Percentiles rank a stretch among this genome's conserved stretches.
These are phyloP conservation scores for Cercopithecus diana DNA, from an alignment of 2,797 vertebrate genomes.

Conservation along the genomic window DNA sequence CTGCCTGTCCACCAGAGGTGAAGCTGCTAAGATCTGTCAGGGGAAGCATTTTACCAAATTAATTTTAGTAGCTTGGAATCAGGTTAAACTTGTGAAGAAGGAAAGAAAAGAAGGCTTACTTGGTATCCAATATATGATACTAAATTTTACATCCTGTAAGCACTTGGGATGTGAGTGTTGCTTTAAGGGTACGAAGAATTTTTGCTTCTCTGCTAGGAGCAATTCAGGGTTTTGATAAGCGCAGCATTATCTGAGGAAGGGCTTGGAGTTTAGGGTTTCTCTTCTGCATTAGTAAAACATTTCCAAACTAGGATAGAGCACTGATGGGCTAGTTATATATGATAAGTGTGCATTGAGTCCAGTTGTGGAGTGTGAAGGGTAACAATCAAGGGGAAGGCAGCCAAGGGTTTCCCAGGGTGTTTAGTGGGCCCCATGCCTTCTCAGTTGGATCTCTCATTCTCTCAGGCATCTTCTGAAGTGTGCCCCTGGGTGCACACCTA, in stretches of 20 bases:
- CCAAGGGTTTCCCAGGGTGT: neutral
- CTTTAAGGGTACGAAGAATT: neutral
- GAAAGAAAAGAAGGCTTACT: slow-evolving; percentile 18
- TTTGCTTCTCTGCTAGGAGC: neutral
- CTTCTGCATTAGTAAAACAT: neutral
- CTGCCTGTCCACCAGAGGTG: neutral
- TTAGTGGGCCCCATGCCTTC: neutral
- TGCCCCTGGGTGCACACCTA: neutral
- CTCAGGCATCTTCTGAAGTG: neutral
- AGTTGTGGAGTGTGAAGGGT: neutral
- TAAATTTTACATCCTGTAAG: slow-evolving; percentile 43
- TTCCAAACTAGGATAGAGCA: neutral
- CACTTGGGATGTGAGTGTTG: neutral
- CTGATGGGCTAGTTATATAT: neutral
- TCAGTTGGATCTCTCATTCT: neutral
- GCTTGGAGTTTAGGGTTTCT: neutral
- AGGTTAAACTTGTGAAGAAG: slow-evolving; percentile 29
- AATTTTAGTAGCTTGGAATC: slow-evolving; percentile 69
- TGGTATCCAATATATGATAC: neutral
- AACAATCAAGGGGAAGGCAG: neutral
- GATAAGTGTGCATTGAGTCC: neutral
- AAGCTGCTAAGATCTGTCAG: slow-evolving; percentile 34
- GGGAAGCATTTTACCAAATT: slow-evolving; percentile 47
- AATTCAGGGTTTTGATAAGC: neutral
- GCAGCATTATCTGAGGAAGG: neutral